Conservation (phyloP, 2,888 invertebrate species). For the Agriopis leucophaearia region DNA sequence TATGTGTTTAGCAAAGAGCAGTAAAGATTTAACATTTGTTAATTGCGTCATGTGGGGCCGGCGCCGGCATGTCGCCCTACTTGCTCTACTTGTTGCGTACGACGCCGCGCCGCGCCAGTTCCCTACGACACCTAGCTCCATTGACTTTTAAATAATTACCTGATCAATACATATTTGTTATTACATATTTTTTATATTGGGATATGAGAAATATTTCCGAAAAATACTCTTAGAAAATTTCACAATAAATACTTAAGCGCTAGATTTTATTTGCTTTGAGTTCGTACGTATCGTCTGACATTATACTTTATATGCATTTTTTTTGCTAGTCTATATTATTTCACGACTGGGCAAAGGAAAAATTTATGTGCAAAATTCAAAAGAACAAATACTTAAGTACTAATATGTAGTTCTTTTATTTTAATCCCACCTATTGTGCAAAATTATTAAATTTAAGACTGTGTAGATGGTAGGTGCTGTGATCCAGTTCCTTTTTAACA, state of each 20-base stretch:
- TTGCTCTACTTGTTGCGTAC: slow-evolving; percentile 67
- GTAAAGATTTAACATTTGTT: slow-evolving; percentile 44
- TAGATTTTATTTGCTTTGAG: not conserved
- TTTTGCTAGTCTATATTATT: too few relatives aligned
- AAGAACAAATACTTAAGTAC: too few relatives aligned
- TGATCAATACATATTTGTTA: slow-evolving; percentile 30
- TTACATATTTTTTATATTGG: too few relatives aligned
- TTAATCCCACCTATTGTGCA: too few relatives aligned
- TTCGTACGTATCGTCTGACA: not conserved
- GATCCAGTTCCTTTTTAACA: too few relatives aligned
- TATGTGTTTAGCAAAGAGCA: slow-evolving; percentile 41
- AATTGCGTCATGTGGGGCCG: slow-evolving; percentile 52
- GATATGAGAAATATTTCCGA: too few relatives aligned
- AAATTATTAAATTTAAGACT: too few relatives aligned
- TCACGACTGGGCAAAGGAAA: too few relatives aligned
- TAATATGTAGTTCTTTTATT: too few relatives aligned
- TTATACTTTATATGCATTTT: not conserved
- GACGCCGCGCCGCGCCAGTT: slow-evolving; percentile 54
- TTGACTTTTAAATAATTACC: slow-evolving; percentile 53
- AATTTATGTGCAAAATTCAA: too few relatives aligned
- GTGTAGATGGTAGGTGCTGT: too few relatives aligned
- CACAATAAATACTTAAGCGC: not conserved
- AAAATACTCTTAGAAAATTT: not conserved
- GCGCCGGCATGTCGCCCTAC: slow-evolving; percentile 79
- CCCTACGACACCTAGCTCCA: slow-evolving; percentile 65